Base-by-base conservation (phyloP, 53 echinoderm and acorn worm genomes). In the Henricia sp. region DNA sequence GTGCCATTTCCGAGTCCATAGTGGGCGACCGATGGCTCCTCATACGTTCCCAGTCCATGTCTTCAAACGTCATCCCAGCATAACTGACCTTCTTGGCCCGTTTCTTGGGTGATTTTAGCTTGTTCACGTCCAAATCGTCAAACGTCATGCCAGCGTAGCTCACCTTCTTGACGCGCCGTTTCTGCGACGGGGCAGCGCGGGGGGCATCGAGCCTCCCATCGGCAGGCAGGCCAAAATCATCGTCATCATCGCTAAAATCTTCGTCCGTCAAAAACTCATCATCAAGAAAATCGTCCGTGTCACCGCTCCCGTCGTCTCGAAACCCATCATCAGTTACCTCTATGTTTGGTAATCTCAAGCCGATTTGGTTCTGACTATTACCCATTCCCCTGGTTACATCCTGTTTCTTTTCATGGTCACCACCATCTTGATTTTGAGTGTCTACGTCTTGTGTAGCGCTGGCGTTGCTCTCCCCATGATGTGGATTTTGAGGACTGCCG, bases 91-190 rank as follows among this genome's bases (percentile, higher is more conserved):
- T 60, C 62, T 60, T 60, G 10, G 29, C 33, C 11, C 62, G 62
- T 32, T 60, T 60, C 30, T 32, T 60, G 17, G 62, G 62, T 16
- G n/a, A 8, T 60, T 33, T 1, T 17, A 60, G 29, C 33, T 60
- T 60, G 38, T 62, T n/a, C 80, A 30, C 29, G 34, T 80, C 80
- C 50, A 80, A 41, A 43, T 80, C 80, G 17, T 80, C 80, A 25
- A 80, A 80, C 48, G 62, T 80, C 80, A 80, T 63, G 4, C 80
- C 80, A 16, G 80, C 63, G 34, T 63, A 64, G 64, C 80, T 80
- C 46, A 80, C 64, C 80, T 80, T 80, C 30, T 80, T 80, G 33
- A 50, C 63, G 34, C 80, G n/a, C 25, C 76, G 27, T 35, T 46
- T 41, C 25, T 76, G 41, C 6, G 30, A 41, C 3, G 9, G 24